phyloP scores from a whole-genome alignment of 1,140 invertebrate genomes.

The Drosophila neocordata region DNA sequence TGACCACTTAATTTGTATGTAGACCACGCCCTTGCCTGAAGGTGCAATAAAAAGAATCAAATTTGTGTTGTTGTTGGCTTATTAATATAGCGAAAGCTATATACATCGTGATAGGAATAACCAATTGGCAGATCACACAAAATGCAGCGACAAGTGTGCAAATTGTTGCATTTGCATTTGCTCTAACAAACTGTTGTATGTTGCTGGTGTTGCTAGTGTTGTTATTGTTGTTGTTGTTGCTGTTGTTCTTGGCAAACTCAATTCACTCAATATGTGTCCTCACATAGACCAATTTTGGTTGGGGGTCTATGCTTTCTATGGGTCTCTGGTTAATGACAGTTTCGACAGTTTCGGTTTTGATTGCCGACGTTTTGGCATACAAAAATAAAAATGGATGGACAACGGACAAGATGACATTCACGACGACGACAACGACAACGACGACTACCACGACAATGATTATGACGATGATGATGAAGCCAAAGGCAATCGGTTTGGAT shows the following conservation, averaged over 20 bases:
- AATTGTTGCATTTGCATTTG: slow-evolving; percentile 62
- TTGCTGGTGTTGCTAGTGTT: background rate
- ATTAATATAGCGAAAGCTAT: slow-evolving; percentile 65
- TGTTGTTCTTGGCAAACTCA: slow-evolving; percentile 63
- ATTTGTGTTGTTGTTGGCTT: slow-evolving; percentile 33
- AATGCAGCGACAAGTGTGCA: slow-evolving; percentile 45
- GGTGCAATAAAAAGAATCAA: slow-evolving; percentile 67
- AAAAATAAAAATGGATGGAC: slow-evolving; percentile 29
- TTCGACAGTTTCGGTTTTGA: slow-evolving; percentile 76
- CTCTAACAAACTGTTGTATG: slow-evolving; percentile 26
- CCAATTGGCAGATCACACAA: slow-evolving; percentile 30
- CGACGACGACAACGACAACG: background rate
- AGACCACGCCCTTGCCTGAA: slow-evolving; percentile 24
- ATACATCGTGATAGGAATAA: slow-evolving; percentile 66
- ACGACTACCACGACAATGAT: background rate
- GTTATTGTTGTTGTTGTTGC: slow-evolving; percentile 23
- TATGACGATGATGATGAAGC: background rate
- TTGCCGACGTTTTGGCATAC: slow-evolving; percentile 44
- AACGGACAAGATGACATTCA: background rate
- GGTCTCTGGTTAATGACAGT: slow-evolving; percentile 64
- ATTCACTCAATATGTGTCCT: slow-evolving; percentile 25
- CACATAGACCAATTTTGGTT: slow-evolving; percentile 32
- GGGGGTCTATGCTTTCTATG: slow-evolving; percentile 32
- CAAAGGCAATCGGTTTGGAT: slow-evolving; percentile 6
- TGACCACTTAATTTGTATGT: slow-evolving; percentile 47